phyloP scores from a whole-genome alignment of 37 sponge, comb jelly and placozoan species.

The Crambe crambe region DNA sequence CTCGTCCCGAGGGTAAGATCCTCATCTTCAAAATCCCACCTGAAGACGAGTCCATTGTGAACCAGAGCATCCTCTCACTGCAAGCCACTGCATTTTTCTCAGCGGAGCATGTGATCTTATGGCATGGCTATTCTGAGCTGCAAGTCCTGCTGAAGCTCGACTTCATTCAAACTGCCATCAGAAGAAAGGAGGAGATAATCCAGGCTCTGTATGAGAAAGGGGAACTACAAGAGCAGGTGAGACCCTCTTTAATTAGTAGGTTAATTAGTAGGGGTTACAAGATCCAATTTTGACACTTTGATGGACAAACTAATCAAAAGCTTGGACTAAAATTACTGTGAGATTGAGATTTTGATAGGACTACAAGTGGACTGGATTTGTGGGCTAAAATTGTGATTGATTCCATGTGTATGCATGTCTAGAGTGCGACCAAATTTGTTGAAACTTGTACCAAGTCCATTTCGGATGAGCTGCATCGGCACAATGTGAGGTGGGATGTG shows the following conservation, averaged over 20 bases:
- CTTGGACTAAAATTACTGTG: no score
- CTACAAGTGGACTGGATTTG: neutral
- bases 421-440: slow-evolving; percentile 42
- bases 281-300: neutral
- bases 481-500: slow-evolving; percentile 40
- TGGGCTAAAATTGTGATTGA: neutral
- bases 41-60: neutral
- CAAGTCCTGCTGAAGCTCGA: slow-evolving; percentile 45
- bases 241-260: neutral
- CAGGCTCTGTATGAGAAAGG: slow-evolving; percentile 31
- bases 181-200: slow-evolving; percentile 45
- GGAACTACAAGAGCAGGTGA: slow-evolving; percentile 23
- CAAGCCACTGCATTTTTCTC: slow-evolving; percentile 8
- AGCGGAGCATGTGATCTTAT: slow-evolving; percentile 21
- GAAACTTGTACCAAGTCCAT: slow-evolving; percentile 32
- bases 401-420: neutral
- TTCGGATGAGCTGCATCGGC: neutral
- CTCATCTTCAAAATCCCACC: slow-evolving; percentile 35
- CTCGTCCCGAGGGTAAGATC: slow-evolving; percentile 32
- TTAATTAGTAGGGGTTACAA: neutral
- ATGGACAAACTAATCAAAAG: neutral
- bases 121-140: slow-evolving; percentile 49
- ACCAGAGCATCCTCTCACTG: neutral
- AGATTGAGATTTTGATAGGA: no score
- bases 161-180: slow-evolving; percentile 40